Percentiles rank a stretch among this genome's conserved stretches.
phyloP scores from a whole-genome alignment of 1,140 invertebrate genomes.

The Steinernema feltiae region DNA sequence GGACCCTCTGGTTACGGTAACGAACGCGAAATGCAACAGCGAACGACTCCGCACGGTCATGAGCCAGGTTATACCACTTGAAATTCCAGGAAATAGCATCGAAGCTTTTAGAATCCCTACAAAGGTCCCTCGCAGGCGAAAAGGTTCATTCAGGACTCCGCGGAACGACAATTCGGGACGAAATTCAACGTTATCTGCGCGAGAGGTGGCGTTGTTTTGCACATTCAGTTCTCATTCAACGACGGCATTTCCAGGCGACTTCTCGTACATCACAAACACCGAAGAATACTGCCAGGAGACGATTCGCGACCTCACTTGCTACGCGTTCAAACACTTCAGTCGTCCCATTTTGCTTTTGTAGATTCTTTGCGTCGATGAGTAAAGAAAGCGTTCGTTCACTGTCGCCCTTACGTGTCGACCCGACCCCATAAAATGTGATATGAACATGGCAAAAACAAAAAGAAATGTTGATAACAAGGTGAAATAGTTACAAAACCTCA shows the following conservation, averaged over 20 bases:
- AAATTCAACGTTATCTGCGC: conserved; percentile 40
- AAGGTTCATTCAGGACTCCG: background rate
- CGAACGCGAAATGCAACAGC: conserved; percentile 27
- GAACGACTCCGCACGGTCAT: conserved; percentile 22
- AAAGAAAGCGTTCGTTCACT: no score
- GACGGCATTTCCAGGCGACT: conserved; percentile 39
- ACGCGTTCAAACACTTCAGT: conserved; percentile 34
- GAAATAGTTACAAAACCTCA: no score
- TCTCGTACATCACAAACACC: conserved; percentile 40
- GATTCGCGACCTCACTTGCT: conserved; percentile 35
- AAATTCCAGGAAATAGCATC: background rate
- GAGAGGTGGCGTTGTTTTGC: no score
- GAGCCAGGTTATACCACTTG: background rate
- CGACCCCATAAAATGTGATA: no score
- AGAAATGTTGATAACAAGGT: no score
- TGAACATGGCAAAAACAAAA: no score
- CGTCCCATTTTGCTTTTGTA: background rate
- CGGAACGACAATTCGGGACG: background rate
- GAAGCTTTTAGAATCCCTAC: conserved; percentile 5
- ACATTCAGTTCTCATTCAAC: no score
- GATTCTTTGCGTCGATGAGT: no score
- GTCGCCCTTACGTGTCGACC: no score
- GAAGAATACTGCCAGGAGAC: conserved; percentile 39
- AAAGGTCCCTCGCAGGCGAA: conserved; percentile 13
- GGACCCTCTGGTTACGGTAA: background rate